Evolutionary conservation across 2,888 invertebrate genomes (phyloP), one percentile per base, ranked within the genome.

Genomic region (Coenonympha arcania): DNA sequence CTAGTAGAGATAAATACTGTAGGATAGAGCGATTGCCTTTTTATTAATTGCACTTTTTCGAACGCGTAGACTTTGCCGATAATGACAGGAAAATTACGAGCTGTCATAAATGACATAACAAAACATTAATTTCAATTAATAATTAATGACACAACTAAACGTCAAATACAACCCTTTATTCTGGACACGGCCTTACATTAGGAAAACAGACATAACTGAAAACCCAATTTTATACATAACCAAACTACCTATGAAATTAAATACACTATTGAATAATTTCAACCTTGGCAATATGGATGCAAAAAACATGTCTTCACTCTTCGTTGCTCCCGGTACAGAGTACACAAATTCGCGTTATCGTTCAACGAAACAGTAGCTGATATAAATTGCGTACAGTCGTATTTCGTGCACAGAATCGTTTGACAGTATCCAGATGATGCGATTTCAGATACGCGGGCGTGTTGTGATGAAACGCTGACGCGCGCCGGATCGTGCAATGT

Each of bases 401-500:
- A 24, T 34, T 28, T 8, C 13, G 28, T 39, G 24, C 22, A 31
- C 18, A 24, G 49, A 39, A 44, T 31, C 24, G 40, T 48, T 58
- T 51, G 50, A 60, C 54, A 57, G 54, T 54, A 55, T 60, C 61
- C 59, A 62, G 61, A 62, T 59, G 61, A 62, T 55, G 56, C 56
- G 61, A 57, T 61, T 59, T 57, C 60, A 52, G 52, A 52, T 52
- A 58, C 48, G 50, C 37, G 43, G 55, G 45, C 52, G 56, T 55
- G 44, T 43, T 51, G 57, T 56, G 58, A 58, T 56, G 55, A 56
- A 60, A 59, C 30, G 54, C 43, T 50, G 55, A 49, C 43, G 37
- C 39, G 50, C 53, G 34, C 47, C 42, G 45, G 46, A 50, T 49
- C 52, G 47, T 53, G 56, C 49, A 45, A 6, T 31, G 20, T 42